phyloP scores from a whole-genome alignment of 1,140 invertebrate genomes.

The Halyomorpha halys region DNA sequence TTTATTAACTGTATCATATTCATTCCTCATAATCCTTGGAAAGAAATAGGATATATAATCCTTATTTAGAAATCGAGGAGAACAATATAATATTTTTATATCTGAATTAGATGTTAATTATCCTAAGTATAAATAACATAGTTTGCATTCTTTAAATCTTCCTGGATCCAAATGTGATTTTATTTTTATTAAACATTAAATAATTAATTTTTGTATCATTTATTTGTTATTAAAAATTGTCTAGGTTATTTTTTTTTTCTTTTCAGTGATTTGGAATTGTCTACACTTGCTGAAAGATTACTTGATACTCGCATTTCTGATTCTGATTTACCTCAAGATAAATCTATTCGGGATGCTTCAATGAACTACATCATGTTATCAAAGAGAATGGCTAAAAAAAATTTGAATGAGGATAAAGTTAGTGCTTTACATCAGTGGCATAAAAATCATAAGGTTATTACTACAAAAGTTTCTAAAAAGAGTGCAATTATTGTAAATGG shows the following conservation, averaged over 20 bases:
- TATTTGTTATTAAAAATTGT: no score
- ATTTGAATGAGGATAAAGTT: constrained; percentile 5
- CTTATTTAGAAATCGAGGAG: no score
- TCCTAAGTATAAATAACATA: no score
- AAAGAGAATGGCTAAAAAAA: background rate
- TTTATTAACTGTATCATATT: no score
- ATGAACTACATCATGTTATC: constrained; percentile 4
- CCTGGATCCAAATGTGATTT: no score
- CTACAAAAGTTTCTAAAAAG: constrained; percentile 11
- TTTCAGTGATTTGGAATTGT: constrained; percentile 29
- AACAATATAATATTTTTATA: no score
- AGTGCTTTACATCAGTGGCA: background rate
- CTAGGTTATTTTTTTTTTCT: constrained; percentile 15
- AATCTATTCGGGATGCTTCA: background rate
- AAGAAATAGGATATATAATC: no score
- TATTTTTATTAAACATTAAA: no score
- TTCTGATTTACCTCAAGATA: background rate
- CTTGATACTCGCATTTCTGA: constrained; percentile 24
- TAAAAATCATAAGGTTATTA: constrained; percentile 22
- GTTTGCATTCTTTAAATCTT: no score
- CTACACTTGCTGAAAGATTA: constrained; percentile 29
- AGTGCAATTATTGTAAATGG: background rate
- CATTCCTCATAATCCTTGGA: no score
- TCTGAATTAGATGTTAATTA: no score
- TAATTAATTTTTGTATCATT: no score